These are phyloP conservation scores for Hetaerina titia DNA, from an alignment of 2,888 invertebrate species.

Conservation along the genomic window DNA sequence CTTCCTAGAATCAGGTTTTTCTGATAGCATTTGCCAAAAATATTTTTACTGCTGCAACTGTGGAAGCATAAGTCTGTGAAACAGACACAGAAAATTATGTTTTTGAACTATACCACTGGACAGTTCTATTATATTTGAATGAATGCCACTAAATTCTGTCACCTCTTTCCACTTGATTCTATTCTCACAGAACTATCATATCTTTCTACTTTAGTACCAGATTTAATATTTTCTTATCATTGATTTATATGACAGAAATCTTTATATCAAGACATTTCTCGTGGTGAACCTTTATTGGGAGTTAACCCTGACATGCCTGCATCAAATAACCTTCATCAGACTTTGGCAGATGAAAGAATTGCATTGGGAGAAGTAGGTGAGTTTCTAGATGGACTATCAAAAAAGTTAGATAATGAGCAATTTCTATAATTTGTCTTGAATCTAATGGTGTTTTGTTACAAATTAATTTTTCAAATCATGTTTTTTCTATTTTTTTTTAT, in stretches of 20 bases:
- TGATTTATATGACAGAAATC: conserved; percentile 80
- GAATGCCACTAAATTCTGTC: neutral
- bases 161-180: too few species aligned
- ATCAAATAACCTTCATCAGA: conserved; percentile 79
- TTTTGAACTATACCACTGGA: too few species aligned
- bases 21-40: too few species aligned
- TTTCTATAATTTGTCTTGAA: too few species aligned
- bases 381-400: neutral
- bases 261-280: conserved; percentile 85
- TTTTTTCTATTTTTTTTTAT: too few species aligned
- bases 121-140: neutral
- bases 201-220: neutral
- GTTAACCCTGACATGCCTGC: conserved; percentile 83
- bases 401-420: neutral
- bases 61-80: too few species aligned
- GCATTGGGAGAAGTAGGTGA: conserved; percentile 84
- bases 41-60: too few species aligned
- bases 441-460: too few species aligned
- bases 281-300: conserved; percentile 88
- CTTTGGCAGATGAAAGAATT: conserved; percentile 85
- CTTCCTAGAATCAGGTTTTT: too few species aligned
- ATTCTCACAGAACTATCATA: too few species aligned
- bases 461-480: too few species aligned
- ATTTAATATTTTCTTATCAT: conserved; percentile 55
- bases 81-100: too few species aligned